Base-by-base conservation (phyloP, 1,140 invertebrate genomes). In the Ceratina japonica region DNA sequence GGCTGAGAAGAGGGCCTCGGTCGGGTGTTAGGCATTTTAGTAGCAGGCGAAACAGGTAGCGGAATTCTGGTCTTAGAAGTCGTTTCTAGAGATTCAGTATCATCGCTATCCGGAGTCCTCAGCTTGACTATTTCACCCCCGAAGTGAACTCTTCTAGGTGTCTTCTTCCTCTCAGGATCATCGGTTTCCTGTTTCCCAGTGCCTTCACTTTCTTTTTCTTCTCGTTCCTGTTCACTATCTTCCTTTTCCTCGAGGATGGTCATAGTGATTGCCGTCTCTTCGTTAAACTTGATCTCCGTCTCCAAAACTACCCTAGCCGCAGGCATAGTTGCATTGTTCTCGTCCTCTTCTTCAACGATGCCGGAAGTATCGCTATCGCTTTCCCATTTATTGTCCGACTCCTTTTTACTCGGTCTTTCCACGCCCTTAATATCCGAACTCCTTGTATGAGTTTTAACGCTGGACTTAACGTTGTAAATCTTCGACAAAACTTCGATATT, bases 51-150 rank as follows among this genome's bases (percentile, higher is more conserved):
- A 7, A 92, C 88, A 0, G 93, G 93, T 49, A 93, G 84, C 0
- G 92, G 92, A 18, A 93, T 93, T 56, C 86, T 89, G 0, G 91
- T 91, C 5, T 86, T 87, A 0, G 76, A 64, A 0, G 18, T 73
- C 16, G 77, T 69, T 1, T 86, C 74, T 7, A 85, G 16, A 2
- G 86, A 87, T 24, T 87, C 86, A 0, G 89, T 86, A 13, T 92
- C 92, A 83, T 97, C 96, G 86, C 96, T 96, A 81, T 97, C 96
- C 0, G 96, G 96, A 16, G 96, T 97, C 66, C 96, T 93, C 86
- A 97, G 93, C 92, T 97, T 97, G 0, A 97, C 94, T 64, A 96
- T 94, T 92, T 97, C 96, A 12, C 96, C 96, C 0, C 96, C 96
- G 86, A 97, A 97, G 44, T 96, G 94, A 1, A 97, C 96, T 85